Evolutionary conservation across 2,113 vertebrate species (phyloP).

Genomic region (Boulengeromyrus knoepffleri): DNA sequence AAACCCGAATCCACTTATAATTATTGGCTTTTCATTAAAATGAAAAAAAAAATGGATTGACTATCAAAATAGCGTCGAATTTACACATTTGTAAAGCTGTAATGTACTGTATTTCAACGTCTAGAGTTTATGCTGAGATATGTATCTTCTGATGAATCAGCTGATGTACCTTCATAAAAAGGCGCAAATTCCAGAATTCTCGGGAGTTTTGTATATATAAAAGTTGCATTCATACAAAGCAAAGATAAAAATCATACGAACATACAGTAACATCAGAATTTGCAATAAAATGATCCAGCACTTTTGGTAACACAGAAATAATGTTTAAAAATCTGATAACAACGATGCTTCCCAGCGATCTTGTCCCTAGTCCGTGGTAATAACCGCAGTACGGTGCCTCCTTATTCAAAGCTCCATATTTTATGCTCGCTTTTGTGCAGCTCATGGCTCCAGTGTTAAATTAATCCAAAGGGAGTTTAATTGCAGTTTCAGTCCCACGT

Average conservation of each 20-base stretch:
- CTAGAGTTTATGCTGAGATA: background rate
- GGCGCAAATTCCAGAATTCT: background rate
- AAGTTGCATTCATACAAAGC: background rate
- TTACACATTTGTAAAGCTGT: background rate
- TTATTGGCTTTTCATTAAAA: background rate
- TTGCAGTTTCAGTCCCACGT: slow-evolving; percentile 73
- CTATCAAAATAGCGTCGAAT: background rate
- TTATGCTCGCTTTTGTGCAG: slow-evolving; percentile 56
- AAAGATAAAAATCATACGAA: background rate
- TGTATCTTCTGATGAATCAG: background rate
- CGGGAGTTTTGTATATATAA: background rate
- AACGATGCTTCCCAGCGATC: background rate
- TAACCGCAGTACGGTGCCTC: slow-evolving; percentile 54
- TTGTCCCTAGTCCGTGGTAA: slow-evolving; percentile 29
- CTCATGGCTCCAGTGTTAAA: slow-evolving; percentile 41
- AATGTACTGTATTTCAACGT: background rate
- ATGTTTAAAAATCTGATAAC: background rate
- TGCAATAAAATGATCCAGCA: background rate
- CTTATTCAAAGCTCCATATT: slow-evolving; percentile 46
- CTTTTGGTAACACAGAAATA: background rate
- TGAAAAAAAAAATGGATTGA: background rate
- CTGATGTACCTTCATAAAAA: background rate
- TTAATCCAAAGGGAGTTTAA: slow-evolving; percentile 69
- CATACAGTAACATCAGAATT: background rate
- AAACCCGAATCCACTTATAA: background rate